Evolutionary conservation across 2,113 vertebrate species (phyloP), one percentile per base, ranked within the genome.

Genomic region (Semnornis frantzii): DNA sequence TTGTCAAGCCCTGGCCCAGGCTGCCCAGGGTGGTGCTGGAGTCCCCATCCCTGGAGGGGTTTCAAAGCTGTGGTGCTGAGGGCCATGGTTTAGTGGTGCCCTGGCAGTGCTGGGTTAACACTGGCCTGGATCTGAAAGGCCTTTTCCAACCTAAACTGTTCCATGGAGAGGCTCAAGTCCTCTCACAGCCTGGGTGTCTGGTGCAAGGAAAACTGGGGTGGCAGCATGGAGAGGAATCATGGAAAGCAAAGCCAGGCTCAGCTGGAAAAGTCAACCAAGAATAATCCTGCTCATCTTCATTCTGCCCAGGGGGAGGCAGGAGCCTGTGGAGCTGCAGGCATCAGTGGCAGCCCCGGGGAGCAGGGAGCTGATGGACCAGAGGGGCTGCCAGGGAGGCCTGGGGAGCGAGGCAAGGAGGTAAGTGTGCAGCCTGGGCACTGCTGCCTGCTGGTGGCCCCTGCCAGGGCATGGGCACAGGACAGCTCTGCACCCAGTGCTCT

Each of bases 391-490:
- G 98, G 98, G 33, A 80, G 69, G 46, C 54, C 85, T 0, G 98
- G 98, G 74, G 92, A 92, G 57, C 57, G 21, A 5, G 98, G 98
- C 24, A 96, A 97, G 96, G 98, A 99, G 98, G 98, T 99, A 82
- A 0, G 33, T 77, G 46, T 52, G 48, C 48, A 44, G 50, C 30
- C 7, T 63, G 39, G 11, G 19, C 60, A 39, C 52, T 15, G 37
- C 57, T 39, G 14, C 44, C 58, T 13, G 0, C 60, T 4, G 1
- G 10, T 3, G 4, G n/a, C 34, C 37, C 13, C 28, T 34, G 65
- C 34, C 15, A 59, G 21, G 20, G 28, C 25, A 3, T 15, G 65
- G 64, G 52, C 21, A 24, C 2, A 4, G 37, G 21, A 25, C 17
- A 10, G 48, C 7, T 21, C 28, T 73, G 39, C 30, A 18, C 15